These are phyloP conservation scores for Pollenia amentaria DNA, from an alignment of 2,888 invertebrate genomes.

Conservation along the genomic window DNA sequence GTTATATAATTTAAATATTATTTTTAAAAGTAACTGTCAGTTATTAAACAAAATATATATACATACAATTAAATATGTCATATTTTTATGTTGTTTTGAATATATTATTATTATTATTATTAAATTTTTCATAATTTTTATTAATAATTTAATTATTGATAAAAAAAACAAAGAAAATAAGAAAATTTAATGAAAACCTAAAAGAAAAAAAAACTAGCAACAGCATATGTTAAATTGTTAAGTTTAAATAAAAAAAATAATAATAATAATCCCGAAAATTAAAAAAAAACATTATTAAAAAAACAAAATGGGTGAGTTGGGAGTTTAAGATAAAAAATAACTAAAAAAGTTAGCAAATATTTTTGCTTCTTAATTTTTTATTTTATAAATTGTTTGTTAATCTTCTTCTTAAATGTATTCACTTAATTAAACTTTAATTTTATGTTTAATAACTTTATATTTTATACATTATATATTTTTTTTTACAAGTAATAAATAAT, in stretches of 20 bases:
- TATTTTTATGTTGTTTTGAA: slow-evolving; percentile 36
- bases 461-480: too few relatives aligned
- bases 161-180: slow-evolving; percentile 29
- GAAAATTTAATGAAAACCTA: slow-evolving; percentile 31
- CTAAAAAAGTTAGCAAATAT: slow-evolving; percentile 52
- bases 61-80: slow-evolving; percentile 25
- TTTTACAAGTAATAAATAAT: slow-evolving; percentile 37
- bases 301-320: slow-evolving; percentile 59
- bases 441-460: slow-evolving; percentile 28
- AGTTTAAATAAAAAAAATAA: slow-evolving; percentile 61
- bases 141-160: slow-evolving; percentile 69
- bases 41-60: slow-evolving; percentile 31
- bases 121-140: slow-evolving; percentile 49
- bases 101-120: slow-evolving; percentile 37
- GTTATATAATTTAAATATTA: slow-evolving; percentile 53
- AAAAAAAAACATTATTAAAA: slow-evolving; percentile 28
- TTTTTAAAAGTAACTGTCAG: slow-evolving; percentile 28
- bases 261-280: slow-evolving; percentile 50
- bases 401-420: slow-evolving; percentile 50
- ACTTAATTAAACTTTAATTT: slow-evolving; percentile 42
- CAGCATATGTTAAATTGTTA: slow-evolving; percentile 74
- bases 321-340: slow-evolving; percentile 25
- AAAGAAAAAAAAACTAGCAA: slow-evolving; percentile 29
- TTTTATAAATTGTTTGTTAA: slow-evolving; percentile 59
- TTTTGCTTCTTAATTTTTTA: slow-evolving; percentile 62